These are phyloP conservation scores for Carterocephalus palaemon DNA, from an alignment of 2,888 invertebrate genomes.

Conservation along the genomic window DNA sequence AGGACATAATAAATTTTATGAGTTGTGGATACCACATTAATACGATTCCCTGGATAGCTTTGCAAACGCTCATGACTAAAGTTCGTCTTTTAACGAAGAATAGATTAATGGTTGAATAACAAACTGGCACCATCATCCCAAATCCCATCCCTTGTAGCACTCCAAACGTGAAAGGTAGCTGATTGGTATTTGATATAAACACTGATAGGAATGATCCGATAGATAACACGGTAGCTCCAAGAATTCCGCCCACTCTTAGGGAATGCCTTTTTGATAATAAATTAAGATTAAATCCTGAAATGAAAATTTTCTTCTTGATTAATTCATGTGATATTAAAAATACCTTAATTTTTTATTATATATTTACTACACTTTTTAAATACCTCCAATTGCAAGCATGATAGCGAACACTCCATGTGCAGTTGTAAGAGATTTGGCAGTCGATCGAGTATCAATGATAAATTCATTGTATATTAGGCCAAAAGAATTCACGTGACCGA, in stretches of 20 bases:
- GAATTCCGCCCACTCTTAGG: slow-evolving; percentile 75
- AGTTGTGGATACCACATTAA: slow-evolving; percentile 80
- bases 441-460: slow-evolving; percentile 58
- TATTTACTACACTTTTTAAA: too few species aligned
- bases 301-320: slow-evolving; percentile 9
- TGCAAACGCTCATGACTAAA: slow-evolving; percentile 80
- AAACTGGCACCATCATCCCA: slow-evolving; percentile 81
- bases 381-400: slow-evolving; percentile 70
- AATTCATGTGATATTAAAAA: not conserved
- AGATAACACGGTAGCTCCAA: slow-evolving; percentile 74
- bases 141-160: slow-evolving; percentile 80
- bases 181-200: slow-evolving; percentile 74
- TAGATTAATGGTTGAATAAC: slow-evolving; percentile 80
- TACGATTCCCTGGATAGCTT: slow-evolving; percentile 78
- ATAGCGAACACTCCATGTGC: slow-evolving; percentile 67
- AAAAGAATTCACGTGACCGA: slow-evolving; percentile 81
- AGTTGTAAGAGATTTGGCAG: slow-evolving; percentile 63
- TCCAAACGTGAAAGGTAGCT: slow-evolving; percentile 78
- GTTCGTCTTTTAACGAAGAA: slow-evolving; percentile 81
- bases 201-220: slow-evolving; percentile 75
- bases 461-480: slow-evolving; percentile 76
- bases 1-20: slow-evolving; percentile 66
- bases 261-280: slow-evolving; percentile 72
- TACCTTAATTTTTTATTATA: not conserved
- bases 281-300: slow-evolving; percentile 80